A percentile compares a stretch with the other conserved stretches of the same genome.
Conservation (phyloP, 2,888 invertebrate genomes). For the Tipula lateralis region DNA sequence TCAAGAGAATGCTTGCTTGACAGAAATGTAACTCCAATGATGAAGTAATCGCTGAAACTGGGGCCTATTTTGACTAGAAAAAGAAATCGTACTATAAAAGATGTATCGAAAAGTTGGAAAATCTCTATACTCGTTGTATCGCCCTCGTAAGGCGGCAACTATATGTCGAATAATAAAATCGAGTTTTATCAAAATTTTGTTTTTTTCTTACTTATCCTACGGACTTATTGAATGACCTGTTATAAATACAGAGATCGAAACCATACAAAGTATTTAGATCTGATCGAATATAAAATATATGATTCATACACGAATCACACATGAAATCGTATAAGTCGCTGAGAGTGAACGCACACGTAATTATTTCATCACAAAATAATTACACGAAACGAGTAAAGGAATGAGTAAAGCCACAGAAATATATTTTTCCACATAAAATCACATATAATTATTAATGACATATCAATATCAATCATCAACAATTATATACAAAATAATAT, state of each 20-base stretch:
- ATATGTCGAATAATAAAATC: too few relatives aligned
- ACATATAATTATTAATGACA: constrained; percentile 20
- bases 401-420: background rate
- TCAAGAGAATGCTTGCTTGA: too few relatives aligned
- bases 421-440: constrained; percentile 11
- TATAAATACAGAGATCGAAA: background rate
- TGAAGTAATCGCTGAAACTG: too few relatives aligned
- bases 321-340: background rate
- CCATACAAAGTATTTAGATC: background rate
- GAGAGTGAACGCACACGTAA: background rate
- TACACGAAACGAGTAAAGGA: too few relatives aligned
- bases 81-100: too few relatives aligned
- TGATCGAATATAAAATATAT: background rate
- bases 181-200: too few relatives aligned
- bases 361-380: constrained; percentile 13
- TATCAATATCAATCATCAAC: constrained; percentile 19
- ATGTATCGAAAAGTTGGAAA: too few relatives aligned
- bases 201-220: too few relatives aligned
- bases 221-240: background rate
- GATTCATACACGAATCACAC: constrained; percentile 3
- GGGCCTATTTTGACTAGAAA: too few relatives aligned
- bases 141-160: too few relatives aligned
- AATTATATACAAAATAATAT: background rate
- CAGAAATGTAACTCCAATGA: too few relatives aligned
- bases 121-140: too few relatives aligned